Percentiles rank a stretch among this genome's conserved stretches.
Conservation (phyloP, 64 coral and sea anemone genomes). For the Actinia tenebrosa region DNA sequence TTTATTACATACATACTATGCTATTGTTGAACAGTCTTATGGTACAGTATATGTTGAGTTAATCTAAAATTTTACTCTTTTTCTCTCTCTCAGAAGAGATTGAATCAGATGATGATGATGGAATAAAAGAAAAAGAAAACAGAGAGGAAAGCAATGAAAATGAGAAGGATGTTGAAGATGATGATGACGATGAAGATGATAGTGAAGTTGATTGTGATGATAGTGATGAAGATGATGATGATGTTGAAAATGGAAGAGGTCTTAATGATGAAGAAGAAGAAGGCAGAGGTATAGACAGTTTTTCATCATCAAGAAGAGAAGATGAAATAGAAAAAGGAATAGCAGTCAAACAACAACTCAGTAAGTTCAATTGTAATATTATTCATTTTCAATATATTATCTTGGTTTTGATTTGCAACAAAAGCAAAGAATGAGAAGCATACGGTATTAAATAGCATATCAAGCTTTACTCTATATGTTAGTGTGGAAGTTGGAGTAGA, state of each 20-base stretch:
- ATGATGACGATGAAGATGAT: not conserved
- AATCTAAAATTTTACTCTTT: too few species aligned
- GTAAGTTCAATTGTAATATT: constrained; percentile 29
- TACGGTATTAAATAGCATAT: too few species aligned
- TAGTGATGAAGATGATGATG: constrained; percentile 33
- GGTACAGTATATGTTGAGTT: too few species aligned
- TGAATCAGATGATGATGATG: not conserved
- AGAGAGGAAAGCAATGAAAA: not conserved
- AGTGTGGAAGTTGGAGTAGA: too few species aligned
- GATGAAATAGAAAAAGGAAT: constrained; percentile 83
- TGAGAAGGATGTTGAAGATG: not conserved
- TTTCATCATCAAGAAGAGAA: constrained; percentile 50
- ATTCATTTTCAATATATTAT: too few species aligned
- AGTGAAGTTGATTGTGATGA: constrained; percentile 6
- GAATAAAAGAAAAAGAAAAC: not conserved
- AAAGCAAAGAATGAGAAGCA: too few species aligned
- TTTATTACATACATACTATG: too few species aligned
- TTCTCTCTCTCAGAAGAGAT: not conserved
- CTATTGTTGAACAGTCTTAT: too few species aligned
- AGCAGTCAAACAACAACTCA: constrained; percentile 74
- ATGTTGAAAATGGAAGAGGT: constrained; percentile 5
- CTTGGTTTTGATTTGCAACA: too few species aligned
- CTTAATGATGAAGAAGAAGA: constrained; percentile 30
- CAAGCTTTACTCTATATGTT: too few species aligned
- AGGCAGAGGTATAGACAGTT: constrained; percentile 43